phyloP scores from a whole-genome alignment of 2,113 vertebrate species.

The Thamnophis sirtalis region DNA sequence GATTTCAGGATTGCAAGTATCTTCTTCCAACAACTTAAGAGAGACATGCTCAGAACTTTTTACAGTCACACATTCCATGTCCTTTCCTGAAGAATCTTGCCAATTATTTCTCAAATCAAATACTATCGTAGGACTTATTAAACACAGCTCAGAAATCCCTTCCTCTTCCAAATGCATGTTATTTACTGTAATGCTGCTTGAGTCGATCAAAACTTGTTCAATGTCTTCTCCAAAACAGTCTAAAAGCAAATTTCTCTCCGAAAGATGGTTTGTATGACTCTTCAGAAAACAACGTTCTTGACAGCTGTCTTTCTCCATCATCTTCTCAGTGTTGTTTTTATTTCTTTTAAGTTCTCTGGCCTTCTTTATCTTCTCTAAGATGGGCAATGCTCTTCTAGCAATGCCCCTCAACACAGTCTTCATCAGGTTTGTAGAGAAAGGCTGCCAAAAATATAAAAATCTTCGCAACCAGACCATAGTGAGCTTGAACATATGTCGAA shows the following conservation, averaged over 20 bases:
- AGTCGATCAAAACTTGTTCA: neutral
- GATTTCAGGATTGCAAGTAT: neutral
- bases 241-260: neutral
- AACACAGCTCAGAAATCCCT: neutral
- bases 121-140: neutral
- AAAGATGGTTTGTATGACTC: neutral
- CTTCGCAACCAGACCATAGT: neutral
- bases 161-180: neutral
- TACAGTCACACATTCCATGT: neutral
- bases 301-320: neutral
- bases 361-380: neutral
- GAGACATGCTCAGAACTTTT: neutral
- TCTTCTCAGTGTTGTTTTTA: neutral
- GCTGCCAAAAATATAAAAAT: neutral
- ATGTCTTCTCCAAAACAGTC: neutral
- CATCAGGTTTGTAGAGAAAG: neutral
- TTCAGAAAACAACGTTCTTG: neutral
- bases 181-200: neutral
- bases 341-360: neutral
- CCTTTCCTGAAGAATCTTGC: neutral
- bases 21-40: neutral
- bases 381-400: neutral
- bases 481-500: neutral
- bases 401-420: neutral
- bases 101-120: neutral